Evolutionary conservation across 35 echinoderm and acorn worm genomes (phyloP), one percentile per base, ranked within the genome.

Genomic region (Heliocidaris erythrogramma): DNA sequence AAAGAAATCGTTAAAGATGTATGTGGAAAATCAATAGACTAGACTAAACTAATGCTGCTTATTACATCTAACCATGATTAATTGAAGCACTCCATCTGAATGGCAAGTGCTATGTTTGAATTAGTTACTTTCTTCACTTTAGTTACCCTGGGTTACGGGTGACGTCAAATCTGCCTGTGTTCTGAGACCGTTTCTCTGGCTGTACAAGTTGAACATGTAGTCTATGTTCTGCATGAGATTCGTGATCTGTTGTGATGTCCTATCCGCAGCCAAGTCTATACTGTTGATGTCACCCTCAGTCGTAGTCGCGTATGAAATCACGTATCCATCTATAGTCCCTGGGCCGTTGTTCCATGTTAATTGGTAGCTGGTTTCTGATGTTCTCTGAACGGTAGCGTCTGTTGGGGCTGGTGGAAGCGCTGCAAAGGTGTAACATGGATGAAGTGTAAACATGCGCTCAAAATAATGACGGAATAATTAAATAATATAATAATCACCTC

Each of bases 121-220:
- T 42, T 42, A 42, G 35, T 42, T 42, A 42, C 35, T 42, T 42
- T 42, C 35, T 42, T 42, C 35, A 42, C 35, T 60, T 60, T 2
- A 27, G n/a, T 78, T 78, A 78, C 65, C 65, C 27, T 78, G 65
- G 14, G 65, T 78, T 24, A 78, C 65, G 17, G 65, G 65, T n/a
- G 65, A 5, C 65, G 65, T 78, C 65, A 89, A 27, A 7, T 0
- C 5, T 13, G 31, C 87, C 14, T 16, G 30, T 24, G 87, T 47
- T 89, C 87, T 47, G 5, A 89, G 87, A 8, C 87, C 87, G 24
- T 89, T 89, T 18, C 32, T 89, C 87, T 89, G 87, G 18, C 87
- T 89, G 10, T 89, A 89, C 31, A 89, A 30, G 14, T 89, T 24
- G 87, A 89, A 89, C 17, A 13, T 14, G 47, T 32, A 89, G 87